Evolutionary conservation across 92 coral and sea anemone genomes (phyloP), one percentile per base, ranked within the genome.

Genomic region (Porites divaricata): DNA sequence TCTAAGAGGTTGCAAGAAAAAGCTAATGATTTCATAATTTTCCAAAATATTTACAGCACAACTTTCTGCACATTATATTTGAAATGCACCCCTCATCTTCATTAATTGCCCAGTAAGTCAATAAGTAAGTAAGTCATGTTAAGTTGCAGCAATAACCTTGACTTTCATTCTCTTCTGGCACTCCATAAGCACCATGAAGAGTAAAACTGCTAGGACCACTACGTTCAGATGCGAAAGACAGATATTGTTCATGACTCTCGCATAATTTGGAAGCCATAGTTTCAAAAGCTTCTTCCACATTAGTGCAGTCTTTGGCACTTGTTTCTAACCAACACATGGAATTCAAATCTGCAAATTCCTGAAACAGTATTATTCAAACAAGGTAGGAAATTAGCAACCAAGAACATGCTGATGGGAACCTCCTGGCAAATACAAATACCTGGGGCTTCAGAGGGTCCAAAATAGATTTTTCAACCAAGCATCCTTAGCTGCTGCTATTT

Each of bases 241-340:
- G 76, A 11, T 88, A 80, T 65, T 96, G 98, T 35, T 96, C 98
- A 68, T 58, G 83, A 62, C 88, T 87, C 70, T 95, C 93, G 4
- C 92, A 83, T 21, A 96, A 81, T 76, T 88, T 88, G 64, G 71
- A 76, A n/a, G 95, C 91, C 81, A 96, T 84, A 28, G 93, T 72
- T 77, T 89, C 85, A 89, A 96, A 96, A 28, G 98, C 86, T 64
- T 90, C 93, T 74, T 90, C 75, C 45, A 96, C 95, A 89, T 96
- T 96, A 48, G 81, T 95, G 58, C 95, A 86, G 64, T 88, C 92
- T 71, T 95, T 96, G 63, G 99, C 98, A 77, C 99, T 96, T n/a
- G 99, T 95, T 81, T 96, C 97, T 79, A 95, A 58, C 90, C 96
- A 91, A 35, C 95, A 85, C 83, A 95, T 72, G 52, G 90, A 86